These are phyloP conservation scores for Epinotia ramella DNA, from an alignment of 2,888 invertebrate genomes.

Conservation along the genomic window DNA sequence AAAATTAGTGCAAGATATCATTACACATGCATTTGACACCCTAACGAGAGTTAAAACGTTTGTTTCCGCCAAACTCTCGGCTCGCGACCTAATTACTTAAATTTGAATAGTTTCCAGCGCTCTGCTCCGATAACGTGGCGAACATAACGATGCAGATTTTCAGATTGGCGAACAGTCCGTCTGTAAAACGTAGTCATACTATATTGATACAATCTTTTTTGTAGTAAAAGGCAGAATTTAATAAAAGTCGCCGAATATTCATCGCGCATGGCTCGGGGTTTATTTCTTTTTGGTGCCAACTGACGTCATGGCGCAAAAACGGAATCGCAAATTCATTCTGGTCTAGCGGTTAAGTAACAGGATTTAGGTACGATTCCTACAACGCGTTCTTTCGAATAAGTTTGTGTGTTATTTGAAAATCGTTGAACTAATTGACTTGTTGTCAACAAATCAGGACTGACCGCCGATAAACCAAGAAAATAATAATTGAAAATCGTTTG, in stretches of 20 bases:
- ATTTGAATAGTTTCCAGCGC: slow-evolving; percentile 5
- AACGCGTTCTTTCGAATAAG: neutral
- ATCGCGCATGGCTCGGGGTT: slow-evolving; percentile 29
- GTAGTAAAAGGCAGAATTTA: slow-evolving; percentile 44
- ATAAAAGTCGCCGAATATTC: slow-evolving; percentile 44
- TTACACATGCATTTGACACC: neutral
- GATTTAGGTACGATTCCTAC: neutral
- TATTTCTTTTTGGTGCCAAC: slow-evolving; percentile 42
- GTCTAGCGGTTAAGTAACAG: slow-evolving; percentile 23
- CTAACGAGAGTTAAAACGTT: slow-evolving; percentile 6
- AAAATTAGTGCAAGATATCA: neutral
- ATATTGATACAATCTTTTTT: slow-evolving; percentile 40
- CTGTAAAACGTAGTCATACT: slow-evolving; percentile 29
- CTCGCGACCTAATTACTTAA: slow-evolving; percentile 6
- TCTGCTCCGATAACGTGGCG: neutral
- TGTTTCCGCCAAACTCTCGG: slow-evolving; percentile 1
- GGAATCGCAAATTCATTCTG: slow-evolving; percentile 29
- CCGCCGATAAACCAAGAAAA: too few relatives aligned
- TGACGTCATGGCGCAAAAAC: slow-evolving; percentile 38
- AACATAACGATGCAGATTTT: slow-evolving; percentile 5
- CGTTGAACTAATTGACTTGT: too few relatives aligned
- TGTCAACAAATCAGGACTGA: too few relatives aligned
- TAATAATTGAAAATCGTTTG: too few relatives aligned
- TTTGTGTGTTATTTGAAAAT: too few relatives aligned
- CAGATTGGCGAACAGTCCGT: slow-evolving; percentile 12